phyloP scores from a whole-genome alignment of 1,140 invertebrate genomes.

The Drosophila repleta region DNA sequence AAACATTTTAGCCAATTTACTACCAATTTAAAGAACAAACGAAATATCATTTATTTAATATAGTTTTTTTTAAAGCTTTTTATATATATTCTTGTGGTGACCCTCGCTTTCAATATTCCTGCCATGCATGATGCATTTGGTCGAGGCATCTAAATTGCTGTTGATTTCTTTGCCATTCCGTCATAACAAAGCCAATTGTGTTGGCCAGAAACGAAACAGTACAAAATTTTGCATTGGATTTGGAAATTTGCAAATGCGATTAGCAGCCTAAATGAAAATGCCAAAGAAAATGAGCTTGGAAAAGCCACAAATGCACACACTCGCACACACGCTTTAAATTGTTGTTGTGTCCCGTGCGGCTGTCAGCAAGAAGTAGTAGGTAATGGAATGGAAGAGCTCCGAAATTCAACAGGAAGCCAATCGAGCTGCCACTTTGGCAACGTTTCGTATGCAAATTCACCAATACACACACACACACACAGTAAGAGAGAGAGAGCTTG shows the following conservation, averaged over 20 bases:
- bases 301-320: not conserved
- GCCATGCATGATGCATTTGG: slow-evolving; percentile 9
- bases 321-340: not conserved
- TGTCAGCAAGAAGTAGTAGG: slow-evolving; percentile 8
- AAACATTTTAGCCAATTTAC: no score
- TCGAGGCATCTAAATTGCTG: slow-evolving; percentile 12
- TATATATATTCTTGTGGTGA: no score
- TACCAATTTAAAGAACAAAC: no score
- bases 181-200: slow-evolving; percentile 37
- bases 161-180: slow-evolving; percentile 30
- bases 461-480: slow-evolving; percentile 11
- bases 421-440: slow-evolving; percentile 63
- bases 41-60: no score
- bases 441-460: slow-evolving; percentile 64
- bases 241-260: slow-evolving; percentile 27
- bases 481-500: slow-evolving; percentile 11
- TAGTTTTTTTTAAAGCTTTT: no score
- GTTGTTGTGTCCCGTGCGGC: slow-evolving; percentile 5
- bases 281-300: slow-evolving; percentile 4
- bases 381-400: slow-evolving; percentile 67
- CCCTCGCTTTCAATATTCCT: not conserved
- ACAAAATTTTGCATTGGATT: slow-evolving; percentile 23
- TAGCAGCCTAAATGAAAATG: slow-evolving; percentile 17
- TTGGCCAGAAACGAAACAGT: slow-evolving; percentile 8
- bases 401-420: slow-evolving; percentile 38